Evolutionary conservation across 2,797 vertebrate species (phyloP), one percentile per base, ranked within the genome.

Genomic region (Chelonia mydas): DNA sequence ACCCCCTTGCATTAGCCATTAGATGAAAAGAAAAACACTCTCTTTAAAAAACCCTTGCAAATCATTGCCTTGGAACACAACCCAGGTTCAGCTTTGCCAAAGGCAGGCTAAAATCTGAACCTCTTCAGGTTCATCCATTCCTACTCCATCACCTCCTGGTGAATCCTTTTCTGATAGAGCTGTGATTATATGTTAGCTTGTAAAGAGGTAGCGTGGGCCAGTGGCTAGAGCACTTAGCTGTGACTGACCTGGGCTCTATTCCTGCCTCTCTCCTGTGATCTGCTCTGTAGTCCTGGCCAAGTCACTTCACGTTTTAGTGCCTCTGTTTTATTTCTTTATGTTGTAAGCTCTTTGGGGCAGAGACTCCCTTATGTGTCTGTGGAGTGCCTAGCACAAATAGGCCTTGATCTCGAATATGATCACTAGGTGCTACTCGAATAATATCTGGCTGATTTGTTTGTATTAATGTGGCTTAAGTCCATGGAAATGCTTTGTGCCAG

Each of bases 121-220:
- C 17, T 15, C 0, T n/a, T n/a, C 3, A 55, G 2, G 2, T 89
- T 83, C 84, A 31, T 51, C 19, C 11, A 51, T 37, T 92, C 83
- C 54, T 83, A 83, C 93, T 90, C 92, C 49, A 84, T 88, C 81
- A 90, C 54, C 80, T 28, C 3, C 93, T 88, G 25, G 23, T 87
- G 59, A 88, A 7, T 53, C 83, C 15, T 86, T 83, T 93, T 83
- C 68, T 47, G 45, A 88, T 92, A 91, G 95, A 87, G 27, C 90
- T 92, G 72, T 7, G 90, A 41, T 85, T 77, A 79, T 13, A 68
- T 68, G n/a, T 68, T 68, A 68, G 17, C n/a, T 68, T 68, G 37
- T 68, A 68, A 68, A 89, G 68, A 86, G 47, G 51, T 19, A 83
- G 23, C 0, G 0, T 37, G 50, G 91, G 53, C 85, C 89, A 74